Base-by-base conservation (phyloP, 1,140 invertebrate genomes). In the Caenorhabditis brenneri region DNA sequence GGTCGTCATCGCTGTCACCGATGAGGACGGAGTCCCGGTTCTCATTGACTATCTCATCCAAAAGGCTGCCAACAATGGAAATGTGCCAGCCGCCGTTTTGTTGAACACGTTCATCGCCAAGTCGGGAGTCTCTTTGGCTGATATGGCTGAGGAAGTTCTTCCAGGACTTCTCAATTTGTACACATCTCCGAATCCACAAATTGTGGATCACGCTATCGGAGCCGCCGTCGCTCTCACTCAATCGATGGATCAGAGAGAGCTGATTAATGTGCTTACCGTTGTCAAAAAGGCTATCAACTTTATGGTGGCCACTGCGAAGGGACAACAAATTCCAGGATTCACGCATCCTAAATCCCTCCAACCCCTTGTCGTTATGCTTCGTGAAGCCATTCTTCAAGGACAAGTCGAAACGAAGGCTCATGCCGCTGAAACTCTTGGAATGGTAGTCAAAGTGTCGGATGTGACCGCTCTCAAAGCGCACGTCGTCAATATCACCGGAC, bases 401-500 rank as follows among this genome's bases (percentile, higher is more conserved):
- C 92, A 95, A 80, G 95, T 96, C 0, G 97, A 99, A 85, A 93
- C 96, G 87, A 99, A 99, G 91, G 97, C 99, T 92, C 94, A 94
- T 85, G 96, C 96, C 1, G 95, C 96, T n/a, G 94, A 95, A 89
- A 96, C 96, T 85, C 92, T 98, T 79, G 95, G 95, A 10, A 96
- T 98, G 92, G 93, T 98, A 1, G 97, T 99, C 87, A 96, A 96
- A 0, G 95, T 94, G 85, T 93, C 95, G 0, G 92, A 94, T 79
- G 46, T 19, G 88, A 88, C 87, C 81, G 95, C 96, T 7, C 91
- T 99, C 24, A 96, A 97, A 91, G 95, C 96, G 2, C 97, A 96
- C 65, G 96, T 99, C 1, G 94, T 99, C 42, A 95, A 97, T 88
- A 97, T 99, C 86, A 98, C 97, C 29, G 97, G 97, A 10, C 97